phyloP scores from a whole-genome alignment of 2,888 invertebrate species.

The Onthophagus sagittarius region DNA sequence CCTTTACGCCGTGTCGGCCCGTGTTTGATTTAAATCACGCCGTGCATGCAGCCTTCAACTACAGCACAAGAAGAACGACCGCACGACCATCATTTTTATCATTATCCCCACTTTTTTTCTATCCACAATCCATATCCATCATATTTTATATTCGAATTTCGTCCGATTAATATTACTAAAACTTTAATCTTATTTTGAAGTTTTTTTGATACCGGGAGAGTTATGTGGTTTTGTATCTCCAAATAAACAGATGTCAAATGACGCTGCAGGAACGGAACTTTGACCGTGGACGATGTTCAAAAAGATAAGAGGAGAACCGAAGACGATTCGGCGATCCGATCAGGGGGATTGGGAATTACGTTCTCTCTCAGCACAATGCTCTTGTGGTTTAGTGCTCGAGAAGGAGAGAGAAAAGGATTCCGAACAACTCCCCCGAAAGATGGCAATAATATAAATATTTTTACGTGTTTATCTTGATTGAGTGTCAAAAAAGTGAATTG shows the following conservation, averaged over 20 bases:
- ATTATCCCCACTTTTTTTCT: too few relatives aligned
- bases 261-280: slow-evolving; percentile 12
- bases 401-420: neutral
- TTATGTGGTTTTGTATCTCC: slow-evolving; percentile 1
- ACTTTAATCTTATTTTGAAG: neutral
- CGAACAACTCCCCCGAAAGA: neutral
- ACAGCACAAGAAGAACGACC: neutral
- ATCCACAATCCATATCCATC: too few relatives aligned
- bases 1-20: slow-evolving; percentile 9
- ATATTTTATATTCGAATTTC: too few relatives aligned
- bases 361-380: neutral
- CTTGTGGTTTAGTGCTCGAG: slow-evolving; percentile 1
- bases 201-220: slow-evolving; percentile 12
- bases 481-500: neutral
- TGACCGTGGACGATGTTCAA: neutral
- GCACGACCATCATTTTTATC: neutral
- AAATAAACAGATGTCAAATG: slow-evolving; percentile 18
- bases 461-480: neutral
- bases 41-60: neutral
- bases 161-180: too few relatives aligned
- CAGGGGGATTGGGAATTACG: neutral
- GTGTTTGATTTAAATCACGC: slow-evolving; percentile 7
- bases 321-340: neutral
- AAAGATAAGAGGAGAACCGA: slow-evolving; percentile 1
- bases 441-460: neutral